Evolutionary conservation across 1,140 invertebrate species (phyloP).

Genomic region (Anadara kagoshimensis): DNA sequence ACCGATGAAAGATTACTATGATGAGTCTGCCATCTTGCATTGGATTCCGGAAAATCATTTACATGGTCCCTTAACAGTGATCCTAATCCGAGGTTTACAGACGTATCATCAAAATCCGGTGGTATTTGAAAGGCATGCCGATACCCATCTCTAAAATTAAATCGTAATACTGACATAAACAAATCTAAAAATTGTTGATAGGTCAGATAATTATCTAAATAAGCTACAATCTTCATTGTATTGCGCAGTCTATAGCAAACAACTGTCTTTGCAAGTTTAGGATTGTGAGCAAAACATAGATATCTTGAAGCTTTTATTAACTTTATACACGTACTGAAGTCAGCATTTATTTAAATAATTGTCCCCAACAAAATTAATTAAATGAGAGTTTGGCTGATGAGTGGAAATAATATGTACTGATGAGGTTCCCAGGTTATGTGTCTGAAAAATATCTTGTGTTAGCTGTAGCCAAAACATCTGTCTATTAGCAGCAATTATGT

Average conservation of each 20-base stretch:
- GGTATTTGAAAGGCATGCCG: constrained; percentile 56
- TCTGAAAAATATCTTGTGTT: no score
- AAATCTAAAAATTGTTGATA: background rate
- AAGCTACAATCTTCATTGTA: background rate
- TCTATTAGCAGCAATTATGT: no score
- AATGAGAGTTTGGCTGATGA: no score
- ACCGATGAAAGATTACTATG: constrained; percentile 57
- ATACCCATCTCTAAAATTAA: constrained; percentile 40
- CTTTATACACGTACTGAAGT: no score
- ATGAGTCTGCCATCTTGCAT: constrained; percentile 46
- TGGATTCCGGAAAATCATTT: constrained; percentile 38
- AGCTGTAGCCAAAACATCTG: no score
- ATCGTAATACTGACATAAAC: background rate
- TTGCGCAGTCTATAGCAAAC: background rate
- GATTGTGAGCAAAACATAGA: no score
- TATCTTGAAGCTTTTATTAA: no score
- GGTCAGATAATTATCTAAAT: background rate
- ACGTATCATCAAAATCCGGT: constrained; percentile 65
- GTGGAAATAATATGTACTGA: background rate
- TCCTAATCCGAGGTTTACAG: constrained; percentile 59
- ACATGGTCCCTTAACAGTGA: constrained; percentile 43
- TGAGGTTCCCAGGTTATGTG: background rate
- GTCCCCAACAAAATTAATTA: no score
- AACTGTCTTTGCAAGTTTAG: no score
- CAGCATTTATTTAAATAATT: no score